Evolutionary conservation across 2,113 vertebrate species (phyloP).

Genomic region (Hippocampus mohnikei): DNA sequence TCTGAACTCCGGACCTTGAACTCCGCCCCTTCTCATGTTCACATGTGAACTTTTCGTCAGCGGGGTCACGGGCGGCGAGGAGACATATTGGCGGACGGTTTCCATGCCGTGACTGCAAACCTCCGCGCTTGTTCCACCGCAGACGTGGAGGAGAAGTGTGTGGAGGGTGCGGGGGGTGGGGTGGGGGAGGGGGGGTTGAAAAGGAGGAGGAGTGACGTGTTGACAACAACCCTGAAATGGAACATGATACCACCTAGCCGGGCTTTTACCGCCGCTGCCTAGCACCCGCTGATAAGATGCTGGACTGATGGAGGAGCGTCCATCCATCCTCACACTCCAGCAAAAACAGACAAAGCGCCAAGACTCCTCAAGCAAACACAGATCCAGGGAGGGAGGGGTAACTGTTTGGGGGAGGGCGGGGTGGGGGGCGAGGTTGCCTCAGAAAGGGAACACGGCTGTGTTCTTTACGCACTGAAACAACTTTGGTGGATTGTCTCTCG

Average conservation of each 20-base stretch:
- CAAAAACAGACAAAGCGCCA: slow-evolving; percentile 37
- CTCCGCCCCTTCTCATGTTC: slow-evolving; percentile 67
- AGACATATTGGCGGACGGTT: background rate
- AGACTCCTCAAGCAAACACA: slow-evolving; percentile 51
- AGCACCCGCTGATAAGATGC: slow-evolving; percentile 36
- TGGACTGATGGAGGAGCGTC: slow-evolving; percentile 43
- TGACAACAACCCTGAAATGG: slow-evolving; percentile 2
- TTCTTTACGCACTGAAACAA: background rate
- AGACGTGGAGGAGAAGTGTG: background rate
- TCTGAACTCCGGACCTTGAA: slow-evolving; percentile 43
- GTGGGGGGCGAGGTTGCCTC: slow-evolving; percentile 44
- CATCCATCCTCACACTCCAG: slow-evolving; percentile 29
- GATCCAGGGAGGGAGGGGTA: slow-evolving; percentile 42
- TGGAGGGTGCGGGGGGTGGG: background rate
- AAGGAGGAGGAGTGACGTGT: background rate
- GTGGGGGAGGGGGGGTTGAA: background rate
- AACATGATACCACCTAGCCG: slow-evolving; percentile 26
- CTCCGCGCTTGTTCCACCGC: background rate
- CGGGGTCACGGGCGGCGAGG: background rate
- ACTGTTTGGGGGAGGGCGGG: slow-evolving; percentile 5
- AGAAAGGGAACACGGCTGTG: slow-evolving; percentile 33
- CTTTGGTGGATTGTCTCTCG: background rate
- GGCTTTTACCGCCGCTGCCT: slow-evolving; percentile 17
- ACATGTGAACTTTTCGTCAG: slow-evolving; percentile 10
- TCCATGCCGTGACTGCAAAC: slow-evolving; percentile 3